These are phyloP conservation scores for Copidosoma floridanum DNA, from an alignment of 1,140 invertebrate genomes.

Conservation along the genomic window DNA sequence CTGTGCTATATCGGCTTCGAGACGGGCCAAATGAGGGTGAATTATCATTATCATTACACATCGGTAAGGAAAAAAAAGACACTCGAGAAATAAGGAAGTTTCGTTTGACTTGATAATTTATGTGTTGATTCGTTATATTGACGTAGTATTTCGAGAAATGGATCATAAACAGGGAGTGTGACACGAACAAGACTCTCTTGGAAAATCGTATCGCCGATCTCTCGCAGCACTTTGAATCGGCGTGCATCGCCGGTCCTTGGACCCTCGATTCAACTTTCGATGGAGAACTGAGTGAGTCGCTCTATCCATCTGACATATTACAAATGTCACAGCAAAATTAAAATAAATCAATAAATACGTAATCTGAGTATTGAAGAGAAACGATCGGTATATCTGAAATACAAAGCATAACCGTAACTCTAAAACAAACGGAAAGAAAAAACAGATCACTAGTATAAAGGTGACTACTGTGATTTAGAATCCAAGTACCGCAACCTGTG, in stretches of 20 bases:
- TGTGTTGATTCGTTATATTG: conserved; percentile 18
- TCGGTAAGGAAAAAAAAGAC: conserved; percentile 27
- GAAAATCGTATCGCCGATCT: conserved; percentile 72
- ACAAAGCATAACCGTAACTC: too few species aligned
- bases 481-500: conserved; percentile 70
- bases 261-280: conserved; percentile 66
- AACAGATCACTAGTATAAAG: not conserved
- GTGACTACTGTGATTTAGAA: conserved; percentile 63
- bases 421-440: too few species aligned
- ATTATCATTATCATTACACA: conserved; percentile 14
- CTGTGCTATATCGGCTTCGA: conserved; percentile 76
- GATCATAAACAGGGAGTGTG: conserved; percentile 66
- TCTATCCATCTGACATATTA: not conserved
- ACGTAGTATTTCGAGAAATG: conserved; percentile 72
- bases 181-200: conserved; percentile 63
- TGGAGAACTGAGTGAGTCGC: conserved; percentile 64
- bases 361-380: too few species aligned
- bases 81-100: not conserved
- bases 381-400: too few species aligned
- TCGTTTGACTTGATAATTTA: not conserved
- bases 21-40: conserved; percentile 52
- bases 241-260: conserved; percentile 82
- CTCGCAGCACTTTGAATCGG: conserved; percentile 68
- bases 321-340: not conserved
- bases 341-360: not conserved